Evolutionary conservation across 1,140 invertebrate genomes (phyloP).

Genomic region (Anastrepha obliqua): DNA sequence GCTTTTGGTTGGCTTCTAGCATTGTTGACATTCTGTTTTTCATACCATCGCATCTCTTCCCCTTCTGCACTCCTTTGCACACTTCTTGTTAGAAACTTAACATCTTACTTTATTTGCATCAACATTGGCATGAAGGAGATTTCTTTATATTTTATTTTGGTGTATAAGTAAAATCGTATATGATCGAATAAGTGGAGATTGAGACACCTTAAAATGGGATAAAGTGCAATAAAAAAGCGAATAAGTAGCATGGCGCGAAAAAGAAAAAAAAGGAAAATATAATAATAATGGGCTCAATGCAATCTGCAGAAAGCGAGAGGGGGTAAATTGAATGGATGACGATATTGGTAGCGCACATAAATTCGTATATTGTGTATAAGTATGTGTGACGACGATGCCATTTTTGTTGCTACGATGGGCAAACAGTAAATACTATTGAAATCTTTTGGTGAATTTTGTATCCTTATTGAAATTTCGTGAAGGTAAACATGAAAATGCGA

Average conservation of each 20-base stretch:
- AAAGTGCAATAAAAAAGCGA: conserved; percentile 21
- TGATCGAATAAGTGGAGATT: conserved; percentile 44
- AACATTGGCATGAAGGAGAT: not conserved
- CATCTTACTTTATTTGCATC: conserved; percentile 35
- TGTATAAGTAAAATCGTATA: not conserved
- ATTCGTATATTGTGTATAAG: not conserved
- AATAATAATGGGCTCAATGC: not conserved
- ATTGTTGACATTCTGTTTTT: conserved; percentile 42
- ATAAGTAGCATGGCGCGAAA: not conserved
- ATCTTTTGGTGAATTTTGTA: not conserved
- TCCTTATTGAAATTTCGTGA: conserved; percentile 8
- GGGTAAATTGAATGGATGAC: not conserved
- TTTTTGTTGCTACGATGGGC: not conserved
- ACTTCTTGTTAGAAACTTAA: not conserved
- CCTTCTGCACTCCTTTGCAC: not conserved
- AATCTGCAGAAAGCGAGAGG: not conserved
- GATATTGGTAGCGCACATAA: not conserved
- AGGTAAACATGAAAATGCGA: not conserved
- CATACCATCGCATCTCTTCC: conserved; percentile 3
- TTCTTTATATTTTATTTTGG: conserved; percentile 7
- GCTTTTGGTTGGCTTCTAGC: conserved; percentile 46
- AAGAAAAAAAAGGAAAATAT: not conserved
- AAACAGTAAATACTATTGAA: not conserved
- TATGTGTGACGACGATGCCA: not conserved
- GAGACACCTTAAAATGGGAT: conserved; percentile 45